phyloP scores from a whole-genome alignment of 2,888 invertebrate species.

The Auanema freiburgensis region DNA sequence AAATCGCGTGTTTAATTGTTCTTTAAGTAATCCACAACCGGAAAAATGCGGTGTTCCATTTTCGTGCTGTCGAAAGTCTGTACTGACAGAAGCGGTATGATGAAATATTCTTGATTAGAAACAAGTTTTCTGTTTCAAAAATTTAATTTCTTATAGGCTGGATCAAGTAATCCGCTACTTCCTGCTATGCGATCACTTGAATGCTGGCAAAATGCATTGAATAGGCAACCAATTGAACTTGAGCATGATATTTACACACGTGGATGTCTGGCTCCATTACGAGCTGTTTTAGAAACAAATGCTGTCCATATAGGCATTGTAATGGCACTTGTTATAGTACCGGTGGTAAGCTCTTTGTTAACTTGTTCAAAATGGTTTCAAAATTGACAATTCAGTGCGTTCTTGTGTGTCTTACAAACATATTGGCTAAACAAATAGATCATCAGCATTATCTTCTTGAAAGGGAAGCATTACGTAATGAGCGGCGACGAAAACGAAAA shows the following conservation, averaged over 20 bases:
- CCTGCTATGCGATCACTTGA: constrained; percentile 61
- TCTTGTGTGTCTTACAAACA: constrained; percentile 59
- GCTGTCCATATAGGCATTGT: constrained; percentile 62
- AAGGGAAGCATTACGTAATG: constrained; percentile 57
- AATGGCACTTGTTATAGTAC: constrained; percentile 60
- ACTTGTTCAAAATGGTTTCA: background rate
- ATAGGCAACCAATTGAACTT: constrained; percentile 58
- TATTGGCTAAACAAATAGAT: constrained; percentile 63
- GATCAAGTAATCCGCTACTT: constrained; percentile 54
- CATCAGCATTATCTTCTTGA: constrained; percentile 61
- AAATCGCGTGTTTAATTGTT: constrained; percentile 67
- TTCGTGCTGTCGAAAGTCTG: constrained; percentile 65
- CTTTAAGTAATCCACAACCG: constrained; percentile 59
- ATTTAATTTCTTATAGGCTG: constrained; percentile 41
- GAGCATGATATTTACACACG: constrained; percentile 54
- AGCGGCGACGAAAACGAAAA: constrained; percentile 47
- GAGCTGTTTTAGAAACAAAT: constrained; percentile 59
- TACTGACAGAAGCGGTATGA: constrained; percentile 54
- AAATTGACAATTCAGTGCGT: constrained; percentile 49
- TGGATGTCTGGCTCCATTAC: constrained; percentile 61
- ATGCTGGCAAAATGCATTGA: constrained; percentile 64
- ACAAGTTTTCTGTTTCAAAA: background rate
- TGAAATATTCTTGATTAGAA: background rate
- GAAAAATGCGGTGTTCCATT: constrained; percentile 67
- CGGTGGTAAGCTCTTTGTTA: constrained; percentile 58